Percentiles rank a stretch among this genome's conserved stretches.
Evolutionary conservation across 2,888 invertebrate species (phyloP).

Genomic region (Acanthosepion esculentum): DNA sequence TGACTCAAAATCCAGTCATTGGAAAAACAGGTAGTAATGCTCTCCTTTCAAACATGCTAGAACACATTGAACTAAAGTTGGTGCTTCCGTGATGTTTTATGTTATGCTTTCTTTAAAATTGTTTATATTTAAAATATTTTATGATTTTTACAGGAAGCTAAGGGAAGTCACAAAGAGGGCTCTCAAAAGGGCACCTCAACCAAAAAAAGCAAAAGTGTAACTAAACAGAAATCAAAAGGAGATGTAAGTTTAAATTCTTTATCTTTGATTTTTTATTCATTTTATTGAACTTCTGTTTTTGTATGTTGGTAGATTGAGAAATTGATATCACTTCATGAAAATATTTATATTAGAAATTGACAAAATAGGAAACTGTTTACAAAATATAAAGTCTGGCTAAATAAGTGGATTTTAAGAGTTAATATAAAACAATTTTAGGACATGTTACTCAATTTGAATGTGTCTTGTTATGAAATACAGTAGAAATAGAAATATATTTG

Average conservation of each 20-base stretch:
- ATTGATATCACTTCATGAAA: background rate
- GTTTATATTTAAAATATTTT: background rate
- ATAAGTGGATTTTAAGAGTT: too few relatives aligned
- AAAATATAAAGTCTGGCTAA: too few relatives aligned
- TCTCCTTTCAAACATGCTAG: too few relatives aligned
- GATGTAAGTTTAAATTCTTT: background rate
- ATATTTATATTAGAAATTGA: background rate
- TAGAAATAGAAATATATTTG: too few relatives aligned
- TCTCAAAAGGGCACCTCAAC: conserved; percentile 42
- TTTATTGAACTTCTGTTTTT: background rate
- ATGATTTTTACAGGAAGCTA: background rate
- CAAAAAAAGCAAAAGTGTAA: conserved; percentile 38
- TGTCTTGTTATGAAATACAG: too few relatives aligned
- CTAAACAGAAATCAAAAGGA: conserved; percentile 44
- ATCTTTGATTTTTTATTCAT: background rate
- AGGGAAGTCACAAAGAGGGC: background rate
- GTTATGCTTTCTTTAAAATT: background rate
- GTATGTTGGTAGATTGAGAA: too few relatives aligned
- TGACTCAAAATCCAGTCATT: too few relatives aligned
- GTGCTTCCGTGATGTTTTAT: background rate
- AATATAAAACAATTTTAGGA: too few relatives aligned
- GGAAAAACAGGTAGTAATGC: too few relatives aligned
- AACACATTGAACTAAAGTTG: background rate
- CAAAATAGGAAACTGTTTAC: too few relatives aligned
- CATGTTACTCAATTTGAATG: too few relatives aligned